These are phyloP conservation scores for Lepidurus arcticus DNA, from an alignment of 1,140 invertebrate genomes.

Conservation along the genomic window DNA sequence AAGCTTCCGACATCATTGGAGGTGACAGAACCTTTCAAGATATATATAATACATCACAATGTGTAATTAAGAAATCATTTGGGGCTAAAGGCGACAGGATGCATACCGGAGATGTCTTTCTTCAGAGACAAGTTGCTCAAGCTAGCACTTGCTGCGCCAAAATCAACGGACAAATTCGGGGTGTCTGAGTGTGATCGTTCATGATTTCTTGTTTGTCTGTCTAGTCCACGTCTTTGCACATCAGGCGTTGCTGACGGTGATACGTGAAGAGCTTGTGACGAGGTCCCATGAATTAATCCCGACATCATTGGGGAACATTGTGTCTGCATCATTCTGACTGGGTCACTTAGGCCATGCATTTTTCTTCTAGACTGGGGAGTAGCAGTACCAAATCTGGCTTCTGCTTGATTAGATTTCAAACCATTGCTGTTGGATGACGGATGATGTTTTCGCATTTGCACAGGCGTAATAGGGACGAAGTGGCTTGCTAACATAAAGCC, in stretches of 20 bases:
- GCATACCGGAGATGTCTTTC: conserved; percentile 73
- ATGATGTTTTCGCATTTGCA: conserved; percentile 60
- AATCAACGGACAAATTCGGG: conserved; percentile 70
- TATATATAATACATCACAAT: conserved; percentile 24
- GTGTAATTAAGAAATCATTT: background rate
- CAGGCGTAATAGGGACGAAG: conserved; percentile 42
- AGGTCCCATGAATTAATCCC: background rate
- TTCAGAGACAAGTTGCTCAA: conserved; percentile 78
- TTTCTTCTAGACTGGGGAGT: conserved; percentile 93
- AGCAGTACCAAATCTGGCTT: conserved; percentile 71
- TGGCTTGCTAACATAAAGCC: conserved; percentile 38
- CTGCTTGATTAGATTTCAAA: conserved; percentile 45
- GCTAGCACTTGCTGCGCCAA: conserved; percentile 87
- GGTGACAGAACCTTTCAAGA: conserved; percentile 62
- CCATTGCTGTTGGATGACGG: conserved; percentile 71
- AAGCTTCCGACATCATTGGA: conserved; percentile 55
- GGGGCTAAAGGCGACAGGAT: background rate
- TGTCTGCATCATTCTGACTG: conserved; percentile 64
- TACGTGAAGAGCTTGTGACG: background rate
- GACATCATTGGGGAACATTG: background rate
- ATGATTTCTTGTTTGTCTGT: conserved; percentile 55
- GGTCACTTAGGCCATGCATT: conserved; percentile 78
- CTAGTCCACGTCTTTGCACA: conserved; percentile 55
- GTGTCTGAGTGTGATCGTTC: conserved; percentile 87
- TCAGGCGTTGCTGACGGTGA: conserved; percentile 51